Conservation (phyloP, 1,140 invertebrate genomes). For the Drosophila kikkawai region DNA sequence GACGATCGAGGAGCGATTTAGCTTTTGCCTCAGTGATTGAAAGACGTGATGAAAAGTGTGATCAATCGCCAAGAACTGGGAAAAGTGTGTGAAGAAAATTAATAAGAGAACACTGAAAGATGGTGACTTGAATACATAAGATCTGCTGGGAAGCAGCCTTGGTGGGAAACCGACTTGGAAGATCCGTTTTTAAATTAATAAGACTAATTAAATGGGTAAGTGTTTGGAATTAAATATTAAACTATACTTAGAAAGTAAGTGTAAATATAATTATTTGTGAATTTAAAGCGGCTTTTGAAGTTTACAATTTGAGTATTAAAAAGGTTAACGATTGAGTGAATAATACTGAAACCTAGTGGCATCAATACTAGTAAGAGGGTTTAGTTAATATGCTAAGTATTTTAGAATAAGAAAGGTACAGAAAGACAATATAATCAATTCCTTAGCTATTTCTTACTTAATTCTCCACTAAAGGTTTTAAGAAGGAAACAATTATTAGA, state of each 20-base stretch:
- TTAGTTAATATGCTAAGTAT: too few species aligned
- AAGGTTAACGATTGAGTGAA: background rate
- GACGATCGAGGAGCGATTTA: conserved; percentile 60
- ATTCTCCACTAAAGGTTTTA: background rate
- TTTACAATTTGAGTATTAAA: background rate
- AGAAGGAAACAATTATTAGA: background rate
- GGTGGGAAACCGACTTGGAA: background rate
- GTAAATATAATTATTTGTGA: too few species aligned
- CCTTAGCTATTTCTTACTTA: background rate
- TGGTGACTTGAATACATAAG: conserved; percentile 45
- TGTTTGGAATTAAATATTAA: background rate
- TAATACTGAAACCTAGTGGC: background rate
- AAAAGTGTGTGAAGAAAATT: conserved; percentile 61
- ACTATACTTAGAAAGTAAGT: background rate
- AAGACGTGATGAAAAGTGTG: conserved; percentile 57
- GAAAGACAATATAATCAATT: accelerated
- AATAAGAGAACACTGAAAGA: conserved; percentile 28
- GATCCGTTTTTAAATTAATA: background rate
- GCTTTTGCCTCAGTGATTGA: conserved; percentile 26
- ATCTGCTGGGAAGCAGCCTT: background rate
- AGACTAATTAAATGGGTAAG: conserved; percentile 23
- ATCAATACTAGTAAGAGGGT: too few species aligned
- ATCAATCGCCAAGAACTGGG: conserved; percentile 18
- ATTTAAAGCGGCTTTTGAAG: too few species aligned
- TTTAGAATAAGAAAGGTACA: background rate